These are phyloP conservation scores for Isaurus tuberculatus DNA, from an alignment of 92 coral and sea anemone genomes.

Conservation along the genomic window DNA sequence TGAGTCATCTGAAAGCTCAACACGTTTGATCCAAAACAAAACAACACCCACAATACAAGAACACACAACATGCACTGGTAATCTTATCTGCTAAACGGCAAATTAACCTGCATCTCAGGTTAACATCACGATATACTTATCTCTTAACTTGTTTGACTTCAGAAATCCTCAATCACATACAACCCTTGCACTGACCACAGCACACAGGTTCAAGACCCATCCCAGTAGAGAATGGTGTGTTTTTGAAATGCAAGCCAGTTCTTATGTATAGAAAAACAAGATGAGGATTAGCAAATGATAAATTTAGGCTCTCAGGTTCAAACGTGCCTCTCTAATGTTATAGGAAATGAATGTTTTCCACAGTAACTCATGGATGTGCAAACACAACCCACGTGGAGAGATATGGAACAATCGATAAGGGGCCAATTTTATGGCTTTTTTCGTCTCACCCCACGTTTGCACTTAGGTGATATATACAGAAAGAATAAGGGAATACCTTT, in stretches of 20 bases:
- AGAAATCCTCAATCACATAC: neutral
- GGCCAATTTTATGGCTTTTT: slow-evolving; percentile 30
- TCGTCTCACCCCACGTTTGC: slow-evolving; percentile 78
- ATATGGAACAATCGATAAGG: slow-evolving; percentile 74
- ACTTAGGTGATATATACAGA: slow-evolving; percentile 79
- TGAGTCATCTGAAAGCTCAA: slow-evolving; percentile 60
- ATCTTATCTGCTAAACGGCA: slow-evolving; percentile 27
- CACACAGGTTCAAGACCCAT: slow-evolving; percentile 45
- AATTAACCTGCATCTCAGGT: slow-evolving; percentile 28
- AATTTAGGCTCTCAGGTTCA: slow-evolving; percentile 8
- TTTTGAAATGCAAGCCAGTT: slow-evolving; percentile 15
- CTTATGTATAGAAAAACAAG: slow-evolving; percentile 28
- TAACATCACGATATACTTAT: slow-evolving; percentile 26
- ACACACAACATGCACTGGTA: slow-evolving; percentile 45
- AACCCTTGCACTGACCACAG: slow-evolving; percentile 5
- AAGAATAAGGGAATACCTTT: slow-evolving; percentile 36
- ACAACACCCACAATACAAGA: slow-evolving; percentile 44
- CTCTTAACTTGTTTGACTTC: slow-evolving; percentile 30
- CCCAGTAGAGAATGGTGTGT: slow-evolving; percentile 45
- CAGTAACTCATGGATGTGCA: slow-evolving; percentile 66
- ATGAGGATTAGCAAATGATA: slow-evolving; percentile 27
- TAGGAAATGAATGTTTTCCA: slow-evolving; percentile 64
- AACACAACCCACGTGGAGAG: slow-evolving; percentile 89
- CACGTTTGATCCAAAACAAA: slow-evolving; percentile 62
- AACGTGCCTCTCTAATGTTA: slow-evolving; percentile 46